Evolutionary conservation across 2,113 vertebrate species (phyloP).

Genomic region (Rhinogobius similis): DNA sequence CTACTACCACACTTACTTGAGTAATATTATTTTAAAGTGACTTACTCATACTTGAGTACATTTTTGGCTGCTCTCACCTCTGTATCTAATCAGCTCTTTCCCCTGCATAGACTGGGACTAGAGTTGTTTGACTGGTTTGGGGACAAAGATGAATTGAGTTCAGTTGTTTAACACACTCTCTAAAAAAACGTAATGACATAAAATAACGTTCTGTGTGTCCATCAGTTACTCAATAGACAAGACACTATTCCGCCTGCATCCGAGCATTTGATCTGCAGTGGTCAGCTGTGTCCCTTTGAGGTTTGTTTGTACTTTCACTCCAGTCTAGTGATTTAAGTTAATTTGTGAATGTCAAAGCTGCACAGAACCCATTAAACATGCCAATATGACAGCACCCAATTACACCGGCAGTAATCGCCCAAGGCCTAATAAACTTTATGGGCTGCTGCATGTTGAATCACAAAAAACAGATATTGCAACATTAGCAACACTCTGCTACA

Average conservation of each 20-base stretch:
- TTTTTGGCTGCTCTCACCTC: no score
- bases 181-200: no score
- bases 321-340: not conserved
- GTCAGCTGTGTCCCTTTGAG: not conserved
- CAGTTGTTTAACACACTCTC: no score
- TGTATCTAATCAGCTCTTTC: no score
- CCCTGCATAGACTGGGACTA: no score
- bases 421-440: constrained; percentile 47
- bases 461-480: constrained; percentile 21
- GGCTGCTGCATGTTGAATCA: constrained; percentile 9
- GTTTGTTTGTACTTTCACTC: not conserved
- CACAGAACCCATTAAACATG: constrained; percentile 49
- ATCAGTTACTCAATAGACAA: not conserved
- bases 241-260: not conserved
- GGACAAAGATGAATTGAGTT: no score
- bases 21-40: no score
- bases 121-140: no score
- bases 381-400: constrained; percentile 56
- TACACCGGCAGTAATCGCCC: constrained; percentile 46
- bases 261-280: not conserved
- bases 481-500: not conserved
- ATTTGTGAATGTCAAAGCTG: constrained; percentile 22
- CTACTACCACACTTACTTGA: no score
- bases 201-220: no score
- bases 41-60: no score